Conservation (phyloP, 2,113 vertebrate genomes). For the Myanophis thanlyinensis region DNA sequence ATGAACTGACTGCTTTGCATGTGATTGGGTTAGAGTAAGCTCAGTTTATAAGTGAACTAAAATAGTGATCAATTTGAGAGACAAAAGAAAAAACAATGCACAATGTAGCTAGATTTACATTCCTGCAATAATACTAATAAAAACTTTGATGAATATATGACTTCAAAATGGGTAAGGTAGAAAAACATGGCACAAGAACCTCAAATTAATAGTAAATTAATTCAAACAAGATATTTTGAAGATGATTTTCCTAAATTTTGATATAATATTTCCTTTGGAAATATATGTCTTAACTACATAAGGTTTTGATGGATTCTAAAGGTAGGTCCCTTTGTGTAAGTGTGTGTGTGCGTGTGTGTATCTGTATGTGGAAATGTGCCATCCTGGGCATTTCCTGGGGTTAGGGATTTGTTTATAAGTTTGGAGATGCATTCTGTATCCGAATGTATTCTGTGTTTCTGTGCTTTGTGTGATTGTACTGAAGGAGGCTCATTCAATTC, state of each 20-base stretch:
- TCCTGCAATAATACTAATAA: slow-evolving; percentile 20
- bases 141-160: slow-evolving; percentile 55
- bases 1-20: neutral
- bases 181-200: neutral
- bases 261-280: slow-evolving; percentile 46
- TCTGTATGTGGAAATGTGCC: neutral
- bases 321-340: slow-evolving; percentile 39
- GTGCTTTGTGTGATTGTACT: no score
- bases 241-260: slow-evolving; percentile 46
- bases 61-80: slow-evolving; percentile 23
- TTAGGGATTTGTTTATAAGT: no score
- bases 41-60: slow-evolving; percentile 30
- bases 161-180: slow-evolving; percentile 56
- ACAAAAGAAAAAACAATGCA: neutral
- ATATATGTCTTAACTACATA: slow-evolving; percentile 59
- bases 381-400: no score
- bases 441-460: no score
- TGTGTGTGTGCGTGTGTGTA: slow-evolving; percentile 12
- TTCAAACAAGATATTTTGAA: slow-evolving; percentile 53
- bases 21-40: neutral
- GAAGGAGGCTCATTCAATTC: no score
- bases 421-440: no score
- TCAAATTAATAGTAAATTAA: slow-evolving; percentile 64
- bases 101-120: neutral
- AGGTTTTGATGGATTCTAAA: slow-evolving; percentile 54